A percentile compares a stretch with the other conserved stretches of the same genome.
Conservation (phyloP, 2,797 vertebrate species). For the Chanos chanos region DNA sequence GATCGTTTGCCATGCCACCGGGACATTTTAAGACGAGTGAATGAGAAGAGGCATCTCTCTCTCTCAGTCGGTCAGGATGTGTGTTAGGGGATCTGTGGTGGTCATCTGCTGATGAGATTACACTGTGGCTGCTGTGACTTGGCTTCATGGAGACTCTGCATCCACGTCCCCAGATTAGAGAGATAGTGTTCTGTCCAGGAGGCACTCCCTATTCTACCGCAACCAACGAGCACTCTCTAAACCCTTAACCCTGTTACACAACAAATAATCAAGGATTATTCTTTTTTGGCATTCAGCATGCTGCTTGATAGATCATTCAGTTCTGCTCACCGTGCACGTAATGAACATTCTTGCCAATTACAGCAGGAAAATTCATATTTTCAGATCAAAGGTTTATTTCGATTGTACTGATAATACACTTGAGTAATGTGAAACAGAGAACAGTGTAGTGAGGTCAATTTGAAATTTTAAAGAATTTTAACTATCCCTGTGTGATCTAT, state of each 20-base stretch:
- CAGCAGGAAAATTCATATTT: no score
- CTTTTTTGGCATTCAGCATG: constrained; percentile 54
- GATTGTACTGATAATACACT: no score
- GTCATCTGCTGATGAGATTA: constrained; percentile 33
- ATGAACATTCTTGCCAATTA: neutral
- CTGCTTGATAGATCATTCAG: constrained; percentile 12
- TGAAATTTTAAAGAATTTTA: no score
- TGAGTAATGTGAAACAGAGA: no score
- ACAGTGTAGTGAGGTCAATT: no score
- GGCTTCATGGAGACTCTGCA: constrained; percentile 20
- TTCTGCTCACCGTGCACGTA: neutral
- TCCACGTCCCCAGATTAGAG: neutral
- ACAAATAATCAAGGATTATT: constrained; percentile 77
- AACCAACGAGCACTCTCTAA: constrained; percentile 43
- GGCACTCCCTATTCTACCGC: neutral
- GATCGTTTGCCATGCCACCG: no score
- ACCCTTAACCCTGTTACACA: constrained; percentile 79
- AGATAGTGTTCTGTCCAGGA: no score
- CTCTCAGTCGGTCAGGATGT: constrained; percentile 5
- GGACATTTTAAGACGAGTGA: neutral
- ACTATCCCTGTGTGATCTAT: no score
- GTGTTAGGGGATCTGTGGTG: constrained; percentile 17
- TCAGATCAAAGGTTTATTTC: no score
- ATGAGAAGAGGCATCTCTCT: neutral
- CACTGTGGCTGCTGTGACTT: constrained; percentile 24